These are phyloP conservation scores for Sterrhoptilus dennistouni DNA, from an alignment of 2,113 vertebrate genomes.

Conservation along the genomic window DNA sequence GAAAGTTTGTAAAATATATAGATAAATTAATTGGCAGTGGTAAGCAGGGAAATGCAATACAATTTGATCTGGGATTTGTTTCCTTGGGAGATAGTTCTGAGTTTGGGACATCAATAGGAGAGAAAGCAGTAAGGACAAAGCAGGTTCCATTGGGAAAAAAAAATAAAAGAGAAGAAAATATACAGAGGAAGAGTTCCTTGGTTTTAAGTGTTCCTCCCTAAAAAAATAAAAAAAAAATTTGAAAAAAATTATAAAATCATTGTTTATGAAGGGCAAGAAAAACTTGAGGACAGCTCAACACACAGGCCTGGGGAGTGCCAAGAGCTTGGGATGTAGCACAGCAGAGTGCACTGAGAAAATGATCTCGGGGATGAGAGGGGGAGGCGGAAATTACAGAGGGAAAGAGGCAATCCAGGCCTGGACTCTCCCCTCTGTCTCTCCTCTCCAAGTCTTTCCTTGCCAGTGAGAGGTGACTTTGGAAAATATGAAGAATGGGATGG, in stretches of 20 bases:
- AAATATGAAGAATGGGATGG: conserved; percentile 45
- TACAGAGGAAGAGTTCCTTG: not conserved
- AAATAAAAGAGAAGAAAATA: not conserved
- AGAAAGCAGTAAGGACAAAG: not conserved
- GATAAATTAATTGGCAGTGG: not conserved
- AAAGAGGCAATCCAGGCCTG: not conserved
- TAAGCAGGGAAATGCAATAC: not conserved
- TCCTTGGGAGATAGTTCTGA: not conserved
- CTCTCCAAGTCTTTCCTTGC: conserved; percentile 1
- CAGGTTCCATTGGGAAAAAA: not conserved
- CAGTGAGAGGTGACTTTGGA: conserved; percentile 45
- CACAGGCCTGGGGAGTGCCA: not conserved
- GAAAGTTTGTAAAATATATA: not conserved
- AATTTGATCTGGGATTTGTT: not conserved
- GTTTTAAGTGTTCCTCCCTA: not conserved
- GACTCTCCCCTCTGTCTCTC: not conserved
- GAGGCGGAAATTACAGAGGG: not conserved
- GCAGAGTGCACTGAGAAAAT: not conserved
- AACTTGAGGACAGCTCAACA: not conserved
- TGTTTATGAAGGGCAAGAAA: not conserved
- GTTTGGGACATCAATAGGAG: not conserved
- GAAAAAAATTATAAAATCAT: not conserved
- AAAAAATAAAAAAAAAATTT: not conserved
- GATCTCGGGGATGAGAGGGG: not conserved
- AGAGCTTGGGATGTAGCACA: not conserved